These are phyloP conservation scores for Pocillopora verrucosa DNA, from an alignment of 64 coral and sea anemone species.

Conservation along the genomic window DNA sequence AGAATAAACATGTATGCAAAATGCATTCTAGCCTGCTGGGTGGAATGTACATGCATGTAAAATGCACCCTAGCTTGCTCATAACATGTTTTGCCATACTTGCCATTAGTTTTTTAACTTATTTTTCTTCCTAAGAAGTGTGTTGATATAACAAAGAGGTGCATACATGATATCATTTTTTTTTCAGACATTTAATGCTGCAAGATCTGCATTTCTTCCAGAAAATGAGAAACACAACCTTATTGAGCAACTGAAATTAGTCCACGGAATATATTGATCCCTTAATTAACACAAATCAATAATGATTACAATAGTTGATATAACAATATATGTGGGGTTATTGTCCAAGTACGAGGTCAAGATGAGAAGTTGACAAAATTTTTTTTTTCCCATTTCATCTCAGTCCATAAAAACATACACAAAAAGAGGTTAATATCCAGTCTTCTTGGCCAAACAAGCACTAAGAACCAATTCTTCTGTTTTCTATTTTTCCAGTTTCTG, in stretches of 20 bases:
- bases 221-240: slow-evolving; percentile 83
- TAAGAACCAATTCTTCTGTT: too few relatives aligned
- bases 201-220: slow-evolving; percentile 80
- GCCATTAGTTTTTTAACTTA: neutral
- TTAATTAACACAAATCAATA: neutral
- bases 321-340: neutral
- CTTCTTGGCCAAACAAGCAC: too few relatives aligned
- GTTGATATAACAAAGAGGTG: too few relatives aligned
- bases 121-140: neutral
- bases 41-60: too few relatives aligned
- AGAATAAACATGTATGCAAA: too few relatives aligned
- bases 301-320: neutral
- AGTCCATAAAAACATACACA: too few relatives aligned
- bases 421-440: too few relatives aligned
- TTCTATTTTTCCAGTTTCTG: too few relatives aligned
- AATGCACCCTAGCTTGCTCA: too few relatives aligned
- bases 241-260: slow-evolving; percentile 76
- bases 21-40: too few relatives aligned
- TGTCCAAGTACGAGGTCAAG: neutral
- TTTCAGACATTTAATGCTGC: slow-evolving; percentile 93
- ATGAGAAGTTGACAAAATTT: too few relatives aligned
- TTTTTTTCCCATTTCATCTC: too few relatives aligned
- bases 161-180: neutral
- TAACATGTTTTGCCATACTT: neutral
- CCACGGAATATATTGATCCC: slow-evolving; percentile 57